phyloP scores from a whole-genome alignment of 2,888 invertebrate species.

The Amorpha juglandis region DNA sequence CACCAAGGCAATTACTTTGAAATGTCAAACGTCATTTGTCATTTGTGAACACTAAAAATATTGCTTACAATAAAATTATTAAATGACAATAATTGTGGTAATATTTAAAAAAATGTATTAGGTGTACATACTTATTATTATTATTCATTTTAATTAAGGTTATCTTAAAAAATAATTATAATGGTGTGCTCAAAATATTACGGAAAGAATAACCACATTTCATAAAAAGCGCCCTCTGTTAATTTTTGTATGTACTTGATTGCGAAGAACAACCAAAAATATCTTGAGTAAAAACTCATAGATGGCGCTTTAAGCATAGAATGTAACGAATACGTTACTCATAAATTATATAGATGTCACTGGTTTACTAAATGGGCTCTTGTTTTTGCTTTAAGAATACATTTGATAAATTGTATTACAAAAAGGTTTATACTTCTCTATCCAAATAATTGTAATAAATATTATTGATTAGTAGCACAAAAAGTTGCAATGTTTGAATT shows the following conservation, averaged over 20 bases:
- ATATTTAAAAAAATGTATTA: too few species aligned
- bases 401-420: too few species aligned
- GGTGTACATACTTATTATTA: too few species aligned
- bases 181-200: too few species aligned
- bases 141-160: too few species aligned
- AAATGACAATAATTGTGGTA: too few species aligned
- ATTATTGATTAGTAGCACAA: not conserved
- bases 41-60: not conserved
- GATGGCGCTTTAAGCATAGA: not conserved
- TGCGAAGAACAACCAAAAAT: too few species aligned
- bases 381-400: too few species aligned
- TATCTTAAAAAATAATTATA: too few species aligned
- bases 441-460: too few species aligned
- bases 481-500: not conserved
- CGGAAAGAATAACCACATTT: not conserved
- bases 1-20: not conserved
- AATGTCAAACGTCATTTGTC: slow-evolving; percentile 7
- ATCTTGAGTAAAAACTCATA: not conserved
- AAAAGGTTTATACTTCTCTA: too few species aligned
- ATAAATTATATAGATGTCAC: not conserved
- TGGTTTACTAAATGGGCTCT: not conserved
- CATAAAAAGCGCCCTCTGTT: not conserved
- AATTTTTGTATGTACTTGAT: not conserved
- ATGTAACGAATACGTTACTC: not conserved
- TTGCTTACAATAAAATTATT: too few species aligned